Base-by-base conservation (phyloP, 2,888 invertebrate species). In the Sturmia bella region DNA sequence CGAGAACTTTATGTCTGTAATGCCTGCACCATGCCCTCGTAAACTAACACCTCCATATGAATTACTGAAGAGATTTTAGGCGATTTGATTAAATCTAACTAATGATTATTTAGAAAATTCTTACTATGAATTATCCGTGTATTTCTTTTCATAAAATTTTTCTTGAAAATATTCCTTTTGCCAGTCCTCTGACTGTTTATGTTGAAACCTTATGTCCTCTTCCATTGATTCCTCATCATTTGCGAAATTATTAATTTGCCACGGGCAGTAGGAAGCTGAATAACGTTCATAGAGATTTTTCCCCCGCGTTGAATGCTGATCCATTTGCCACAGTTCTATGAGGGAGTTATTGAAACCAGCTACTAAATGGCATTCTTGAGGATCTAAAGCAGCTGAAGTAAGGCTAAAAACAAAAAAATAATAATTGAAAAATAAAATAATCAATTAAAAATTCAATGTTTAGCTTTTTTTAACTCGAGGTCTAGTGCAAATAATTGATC, bases 1-100 rank as follows among this genome's bases (percentile, higher is more conserved):
- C 2, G 94, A 93, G 84, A 93, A 92, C 48, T 92, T 88, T 48
- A 93, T 90, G 85, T 92, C 94, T 79, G 92, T 92, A 24, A 95
- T 92, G 80, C 95, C 95, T 87, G 94, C 95, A 12, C 93, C 93
- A 88, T 97, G 97, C 0, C 96, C 96, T 80, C 94, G 92, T 63
- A 96, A 89, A 37, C 93, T 91, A 79, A 94, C 87, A 5, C 94
- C 94, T 17, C 94, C 93, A 69, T 79, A 89, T 37, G 89, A 86
- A 73, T 88, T 88, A 83, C 89, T 89, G 56, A 21, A 61, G 72
- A 27, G 24, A 19, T 21, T 37, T 41, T 32, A 37, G 56, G 37
- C 3, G 24, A 61, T 15, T 15, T 19, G 48, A 43, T 13, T 21
- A 41, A 59, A 7, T 59, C 48, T 54, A 57, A 3, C 6, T 24